Base-by-base conservation (phyloP, 2,797 vertebrate species). In the Cyprinodon diabolis region DNA sequence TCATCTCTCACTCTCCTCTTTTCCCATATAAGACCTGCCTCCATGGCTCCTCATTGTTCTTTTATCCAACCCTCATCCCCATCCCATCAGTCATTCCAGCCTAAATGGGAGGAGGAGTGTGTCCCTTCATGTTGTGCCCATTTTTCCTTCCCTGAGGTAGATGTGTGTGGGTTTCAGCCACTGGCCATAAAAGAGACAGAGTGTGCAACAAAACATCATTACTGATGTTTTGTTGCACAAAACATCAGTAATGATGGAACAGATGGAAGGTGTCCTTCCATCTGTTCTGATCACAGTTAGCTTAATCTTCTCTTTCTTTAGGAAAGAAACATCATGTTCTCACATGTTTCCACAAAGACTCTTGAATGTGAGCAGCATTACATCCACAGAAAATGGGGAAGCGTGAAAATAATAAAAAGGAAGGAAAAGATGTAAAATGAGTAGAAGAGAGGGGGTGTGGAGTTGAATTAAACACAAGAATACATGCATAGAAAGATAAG, bases 261-360 rank as follows among this genome's bases (percentile, higher is more conserved):
- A n/a, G n/a, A n/a, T n/a, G n/a, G n/a, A n/a, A 93, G 92, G 91
- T 92, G 92, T 90, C 86, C 54, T 66, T 91, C 93, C 92, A 92
- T 94, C 92, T 94, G 93, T 84, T 86, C 87, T 76, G 82, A 91
- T 92, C 90, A 89, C 80, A 87, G 82, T 86, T 79, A 72, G 83
- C 84, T 85, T 86, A 69, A 45, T 1, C 54, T 76, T 66, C 67
- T 69, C 54, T 75, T 48, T 69, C 51, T 77, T 58, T 79, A 51
- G 67, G 54, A 72, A 74, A 55, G 72, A 84, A 79, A 83, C 79
- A 82, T 68, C 37, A 35, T 74, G 74, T 71, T 72, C 57, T 68
- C 63, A 54, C 58, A 66, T 12, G 66, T 68, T 63, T 67, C 60
- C 77, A 77, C 66, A 71, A 80, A 83, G 62, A 67, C 67, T 35